Base-by-base conservation (phyloP, 2,113 vertebrate genomes). In the Ginglymostoma cirratum region DNA sequence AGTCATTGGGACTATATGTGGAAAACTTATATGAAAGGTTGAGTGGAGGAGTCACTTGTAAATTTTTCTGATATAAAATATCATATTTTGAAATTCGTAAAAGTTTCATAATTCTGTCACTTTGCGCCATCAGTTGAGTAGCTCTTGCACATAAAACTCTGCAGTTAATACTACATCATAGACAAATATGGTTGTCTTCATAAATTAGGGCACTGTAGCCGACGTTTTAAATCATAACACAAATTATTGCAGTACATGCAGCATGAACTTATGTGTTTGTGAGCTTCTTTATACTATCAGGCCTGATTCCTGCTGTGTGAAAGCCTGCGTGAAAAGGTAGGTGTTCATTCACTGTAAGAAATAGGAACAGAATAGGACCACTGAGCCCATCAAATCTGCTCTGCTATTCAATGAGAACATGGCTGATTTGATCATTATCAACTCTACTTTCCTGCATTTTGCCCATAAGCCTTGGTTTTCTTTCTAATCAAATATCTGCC, bases 171-270 rank as follows among this genome's bases (percentile, higher is more conserved):
- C 52, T 72, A 70, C 93, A 70, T 48, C 67, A 12, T 34, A 65
- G 55, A 48, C 93, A 95, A 95, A 48, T 48, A 95, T n/a, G n/a
- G 66, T 70, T 95, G 67, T 70, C 93, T 48, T 95, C 19, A 45
- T 95, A 72, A 72, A 95, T 95, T 95, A 95, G 67, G 67, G 38
- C 23, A 72, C 45, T 5, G 21, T 30, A 45, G 93, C 42, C 72
- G 93, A 72, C 93, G 72, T 70, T 95, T 95, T 95, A 21, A 48
- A 95, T 95, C 67, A 70, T 48, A 45, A 95, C 69, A 48, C 67
- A 95, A 95, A 95, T 95, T 72, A 24, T 45, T 95, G 30, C 38
- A 72, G 72, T 95, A 95, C 66, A 72, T 95, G 67, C 67, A 95
- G 93, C 93, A 72, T 95, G 38, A 95, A 48, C 93, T 8, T 30